These are phyloP conservation scores for Hypena proboscidalis DNA, from an alignment of 2,888 invertebrate genomes.

Conservation along the genomic window DNA sequence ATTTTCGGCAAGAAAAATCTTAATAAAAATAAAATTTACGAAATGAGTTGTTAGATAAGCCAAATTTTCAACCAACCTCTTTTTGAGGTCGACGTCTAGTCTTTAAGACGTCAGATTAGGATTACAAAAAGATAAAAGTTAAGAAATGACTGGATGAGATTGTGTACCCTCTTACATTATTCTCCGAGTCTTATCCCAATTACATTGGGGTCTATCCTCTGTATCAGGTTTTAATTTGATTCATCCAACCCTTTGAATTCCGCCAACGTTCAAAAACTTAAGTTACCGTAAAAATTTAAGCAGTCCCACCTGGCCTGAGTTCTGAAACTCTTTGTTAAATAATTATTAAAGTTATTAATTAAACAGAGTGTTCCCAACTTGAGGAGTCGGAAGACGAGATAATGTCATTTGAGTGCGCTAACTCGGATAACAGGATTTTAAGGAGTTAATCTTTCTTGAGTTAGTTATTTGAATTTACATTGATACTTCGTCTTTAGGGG, in stretches of 20 bases:
- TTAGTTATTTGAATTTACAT: background rate
- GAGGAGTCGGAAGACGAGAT: conserved; percentile 17
- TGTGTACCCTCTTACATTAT: no score
- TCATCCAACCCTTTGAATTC: background rate
- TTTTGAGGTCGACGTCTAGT: no score
- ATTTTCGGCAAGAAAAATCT: no score
- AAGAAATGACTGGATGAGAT: no score
- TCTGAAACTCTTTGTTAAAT: conserved; percentile 24
- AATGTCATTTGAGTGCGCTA: conserved; percentile 16
- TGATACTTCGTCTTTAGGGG: background rate
- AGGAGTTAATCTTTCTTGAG: conserved; percentile 3
- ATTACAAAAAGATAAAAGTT: no score
- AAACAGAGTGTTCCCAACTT: conserved; percentile 22
- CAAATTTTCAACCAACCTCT: no score
- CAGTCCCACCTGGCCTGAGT: conserved; percentile 22
- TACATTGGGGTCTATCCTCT: no score
- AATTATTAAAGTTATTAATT: conserved; percentile 34
- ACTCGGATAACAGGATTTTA: conserved; percentile 14
- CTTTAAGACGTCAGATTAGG: no score
- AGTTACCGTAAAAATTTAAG: conserved; percentile 21
- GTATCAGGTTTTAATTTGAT: no score
- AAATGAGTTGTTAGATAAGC: no score
- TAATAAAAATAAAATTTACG: no score
- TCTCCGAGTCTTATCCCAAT: no score
- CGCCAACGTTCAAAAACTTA: background rate